A percentile compares a stretch with the other conserved stretches of the same genome.
phyloP scores from a whole-genome alignment of 2,888 invertebrate species.

The Macrosiphum euphorbiae region DNA sequence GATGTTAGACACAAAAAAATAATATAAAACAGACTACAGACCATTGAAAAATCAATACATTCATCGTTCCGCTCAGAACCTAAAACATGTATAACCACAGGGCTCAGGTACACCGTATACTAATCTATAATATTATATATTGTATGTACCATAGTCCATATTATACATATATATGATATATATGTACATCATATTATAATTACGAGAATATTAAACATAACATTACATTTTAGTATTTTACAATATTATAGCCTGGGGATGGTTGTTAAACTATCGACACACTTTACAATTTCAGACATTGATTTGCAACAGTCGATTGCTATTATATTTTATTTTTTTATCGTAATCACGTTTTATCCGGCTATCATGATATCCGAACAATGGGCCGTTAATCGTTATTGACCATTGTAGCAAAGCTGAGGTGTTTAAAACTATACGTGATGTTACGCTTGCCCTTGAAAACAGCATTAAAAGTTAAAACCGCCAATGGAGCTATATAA shows the following conservation, averaged over 20 bases:
- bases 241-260: background rate
- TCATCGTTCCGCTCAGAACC: background rate
- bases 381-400: slow-evolving; percentile 12
- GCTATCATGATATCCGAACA: background rate
- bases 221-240: background rate
- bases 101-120: background rate
- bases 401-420: background rate
- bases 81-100: background rate
- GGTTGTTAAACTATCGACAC: slow-evolving; percentile 47
- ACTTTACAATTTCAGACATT: slow-evolving; percentile 30
- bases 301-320: background rate
- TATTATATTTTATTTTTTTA: background rate
- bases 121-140: background rate
- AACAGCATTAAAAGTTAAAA: background rate
- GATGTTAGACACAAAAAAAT: background rate
- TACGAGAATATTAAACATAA: slow-evolving; percentile 23
- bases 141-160: background rate
- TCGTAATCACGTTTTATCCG: background rate
- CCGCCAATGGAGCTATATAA: background rate
- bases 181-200: background rate
- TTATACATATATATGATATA: background rate
- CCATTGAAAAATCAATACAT: background rate
- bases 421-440: background rate
- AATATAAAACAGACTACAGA: background rate
- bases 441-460: slow-evolving; percentile 20